phyloP scores from a whole-genome alignment of 2,888 invertebrate genomes.

The Rhodophaea formosa region DNA sequence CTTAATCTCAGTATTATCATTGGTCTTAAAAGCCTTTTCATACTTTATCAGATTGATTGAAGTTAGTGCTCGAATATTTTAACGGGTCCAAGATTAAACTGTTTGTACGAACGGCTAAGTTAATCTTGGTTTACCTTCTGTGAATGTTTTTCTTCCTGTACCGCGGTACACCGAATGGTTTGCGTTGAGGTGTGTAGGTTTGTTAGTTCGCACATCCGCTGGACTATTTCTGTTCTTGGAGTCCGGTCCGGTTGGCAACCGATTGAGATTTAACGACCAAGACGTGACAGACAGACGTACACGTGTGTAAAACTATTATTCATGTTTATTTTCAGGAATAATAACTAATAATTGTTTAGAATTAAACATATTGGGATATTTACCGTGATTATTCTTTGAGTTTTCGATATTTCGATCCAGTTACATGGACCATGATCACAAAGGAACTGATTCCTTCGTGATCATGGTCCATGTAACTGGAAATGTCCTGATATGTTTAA shows the following conservation, averaged over 20 bases:
- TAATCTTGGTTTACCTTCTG: background rate
- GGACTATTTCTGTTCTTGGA: conserved; percentile 48
- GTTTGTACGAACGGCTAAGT: background rate
- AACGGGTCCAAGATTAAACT: no score
- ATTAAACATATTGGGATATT: no score
- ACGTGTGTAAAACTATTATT: conserved; percentile 22
- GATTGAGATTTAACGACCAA: conserved; percentile 31
- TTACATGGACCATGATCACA: no score
- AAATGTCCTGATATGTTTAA: no score
- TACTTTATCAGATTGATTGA: no score
- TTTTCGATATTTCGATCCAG: no score
- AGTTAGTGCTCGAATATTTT: no score
- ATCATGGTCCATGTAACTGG: no score
- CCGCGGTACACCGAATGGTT: background rate
- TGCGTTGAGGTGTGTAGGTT: conserved; percentile 32
- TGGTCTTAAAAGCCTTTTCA: no score
- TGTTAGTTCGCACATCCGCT: conserved; percentile 45
- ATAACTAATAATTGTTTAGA: background rate
- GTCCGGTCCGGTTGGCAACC: conserved; percentile 36
- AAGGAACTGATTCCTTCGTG: no score
- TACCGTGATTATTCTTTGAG: no score
- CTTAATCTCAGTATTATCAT: no score
- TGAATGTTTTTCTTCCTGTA: conserved; percentile 24
- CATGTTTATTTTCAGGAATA: conserved; percentile 19
- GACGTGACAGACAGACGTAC: conserved; percentile 20